Evolutionary conservation across 1,140 invertebrate genomes (phyloP), one percentile per base, ranked within the genome.

Genomic region (Aphaenogaster floridana): DNA sequence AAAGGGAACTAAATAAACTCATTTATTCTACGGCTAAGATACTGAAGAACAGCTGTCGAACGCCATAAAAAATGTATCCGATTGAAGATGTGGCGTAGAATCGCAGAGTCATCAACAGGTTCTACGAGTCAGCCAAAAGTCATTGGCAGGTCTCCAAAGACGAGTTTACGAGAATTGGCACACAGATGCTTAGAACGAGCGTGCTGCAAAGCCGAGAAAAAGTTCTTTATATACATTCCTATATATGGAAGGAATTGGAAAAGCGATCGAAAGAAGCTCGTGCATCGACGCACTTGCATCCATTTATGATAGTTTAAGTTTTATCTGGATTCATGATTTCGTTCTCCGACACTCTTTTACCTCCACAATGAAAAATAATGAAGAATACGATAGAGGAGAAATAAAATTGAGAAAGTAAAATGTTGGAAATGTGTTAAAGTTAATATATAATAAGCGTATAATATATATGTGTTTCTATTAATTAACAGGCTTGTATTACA

Each of bases 61-160:
- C 3, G 36, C 13, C 6, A 21, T 34, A 48, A 54, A 71, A 45
- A 45, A 68, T 50, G 48, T 71, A 42, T 45, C 6, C 39, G 64
- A 45, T 57, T 69, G 28, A 21, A 66, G 63, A 42, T 45, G 4
- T 45, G 63, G n/a, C 39, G 50, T 5, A 17, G 34, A 72, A 63
- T 83, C 13, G 80, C 89, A 86, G 80, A 86, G 89, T 93, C 93
- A 93, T 94, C 93, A 94, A 94, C 93, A 94, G 93, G 93, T 94
- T 88, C 86, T 89, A 86, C 89, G 89, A 87, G 89, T 93, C 89
- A 93, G 92, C 89, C 89, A 86, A 90, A 86, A 91, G 92, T 93
- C 91, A 93, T 93, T 93, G 93, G 93, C 93, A 93, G 64, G 52
- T 87, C 89, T 93, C 92, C 93, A 93, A 92, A 89, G 89, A 42